Percentiles rank a stretch among this genome's conserved stretches.
Conservation (phyloP, 2,888 invertebrate species). For the Autographa pulchrina region DNA sequence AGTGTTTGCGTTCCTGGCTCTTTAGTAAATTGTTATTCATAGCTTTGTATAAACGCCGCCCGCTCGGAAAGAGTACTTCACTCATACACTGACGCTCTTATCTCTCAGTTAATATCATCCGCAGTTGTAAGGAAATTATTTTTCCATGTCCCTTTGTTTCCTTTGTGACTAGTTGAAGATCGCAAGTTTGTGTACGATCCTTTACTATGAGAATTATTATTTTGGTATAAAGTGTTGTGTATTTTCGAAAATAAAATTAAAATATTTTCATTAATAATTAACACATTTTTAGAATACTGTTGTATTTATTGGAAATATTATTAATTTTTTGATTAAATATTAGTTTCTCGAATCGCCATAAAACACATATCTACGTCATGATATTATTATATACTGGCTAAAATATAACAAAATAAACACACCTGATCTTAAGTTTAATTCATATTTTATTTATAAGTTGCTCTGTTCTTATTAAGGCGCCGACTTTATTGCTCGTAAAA, state of each 20-base stretch:
- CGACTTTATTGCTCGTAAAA: constrained; percentile 68
- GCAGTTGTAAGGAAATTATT: constrained; percentile 79
- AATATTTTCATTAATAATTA: no score
- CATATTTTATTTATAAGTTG: constrained; percentile 67
- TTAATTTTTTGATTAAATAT: constrained; percentile 19
- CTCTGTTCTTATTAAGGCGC: constrained; percentile 62
- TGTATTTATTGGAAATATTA: neutral
- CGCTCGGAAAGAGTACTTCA: constrained; percentile 84
- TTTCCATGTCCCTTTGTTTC: constrained; percentile 69
- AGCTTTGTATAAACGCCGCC: constrained; percentile 85
- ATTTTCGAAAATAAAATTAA: neutral
- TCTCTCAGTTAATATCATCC: constrained; percentile 82
- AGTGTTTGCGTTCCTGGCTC: constrained; percentile 87
- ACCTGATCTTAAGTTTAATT: constrained; percentile 60
- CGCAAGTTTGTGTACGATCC: constrained; percentile 56
- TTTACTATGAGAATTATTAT: constrained; percentile 38
- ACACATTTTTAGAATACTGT: neutral
- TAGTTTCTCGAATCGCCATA: constrained; percentile 18
- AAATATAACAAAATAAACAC: constrained; percentile 40
- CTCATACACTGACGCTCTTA: constrained; percentile 77
- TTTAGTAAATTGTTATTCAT: constrained; percentile 89
- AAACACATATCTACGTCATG: constrained; percentile 14
- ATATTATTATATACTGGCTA: constrained; percentile 28
- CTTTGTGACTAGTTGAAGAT: constrained; percentile 71
- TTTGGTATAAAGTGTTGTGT: neutral